Evolutionary conservation across 2,797 vertebrate genomes (phyloP), one percentile per base, ranked within the genome.

Genomic region (Gymnothorax reevesii): DNA sequence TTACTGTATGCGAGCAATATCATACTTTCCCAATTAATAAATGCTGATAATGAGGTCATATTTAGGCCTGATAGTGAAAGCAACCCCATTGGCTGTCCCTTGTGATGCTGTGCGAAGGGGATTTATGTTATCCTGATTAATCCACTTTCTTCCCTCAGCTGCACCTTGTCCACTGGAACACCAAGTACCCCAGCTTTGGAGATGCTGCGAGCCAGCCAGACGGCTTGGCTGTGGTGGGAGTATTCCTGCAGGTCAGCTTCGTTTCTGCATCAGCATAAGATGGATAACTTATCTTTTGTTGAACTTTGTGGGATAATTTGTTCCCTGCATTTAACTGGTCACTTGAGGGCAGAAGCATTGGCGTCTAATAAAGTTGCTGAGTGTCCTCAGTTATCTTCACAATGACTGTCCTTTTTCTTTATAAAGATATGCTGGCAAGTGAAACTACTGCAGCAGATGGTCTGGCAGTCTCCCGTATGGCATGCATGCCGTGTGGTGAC

Each of bases 151-250:
- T 66, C 93, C 92, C 82, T 20, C 90, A 99, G 98, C 98, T 99
- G 87, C 98, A 99, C 54, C 94, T 99, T 88, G 98, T 99, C 52
- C 98, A 99, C 33, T 99, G 98, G 98, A 99, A 99, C 89, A 95
- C 98, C 8, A 98, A 98, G 88, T 99, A 99, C 88, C 92, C 96
- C 9, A 97, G 91, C 88, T 98, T 99, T 89, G 96, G 94, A 3
- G 97, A 99, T 60, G 98, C 98, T 75, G 97, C 95, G 84, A 91
- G 91, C 55, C 92, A 98, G 88, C 94, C 97, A 0, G 98, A 99
- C 86, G 98, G 98, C 83, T 94, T 99, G 2, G 98, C 97, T 57
- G 98, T 99, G 84, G 94, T 99, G 62, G 98, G 97, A 83, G 95
- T 99, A 17, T 98, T 99, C 91, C 95, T 99, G 69, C 96, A 98